Base-by-base conservation (phyloP, 30 jellyfish, hydroid and myxozoan genomes). In the Rhopilema esculentum region DNA sequence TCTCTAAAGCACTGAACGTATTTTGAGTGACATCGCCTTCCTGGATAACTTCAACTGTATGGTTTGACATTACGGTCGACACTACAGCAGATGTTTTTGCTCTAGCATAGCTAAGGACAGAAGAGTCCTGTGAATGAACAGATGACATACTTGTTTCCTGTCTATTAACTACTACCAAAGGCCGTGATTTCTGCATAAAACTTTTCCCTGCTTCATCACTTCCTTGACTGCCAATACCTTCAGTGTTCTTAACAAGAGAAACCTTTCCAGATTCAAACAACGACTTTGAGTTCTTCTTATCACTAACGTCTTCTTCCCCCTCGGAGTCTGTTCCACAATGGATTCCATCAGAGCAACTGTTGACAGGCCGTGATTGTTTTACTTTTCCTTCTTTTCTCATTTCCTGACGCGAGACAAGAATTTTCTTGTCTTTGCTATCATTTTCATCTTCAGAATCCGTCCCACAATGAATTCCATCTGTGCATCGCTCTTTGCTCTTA, bases 241-340 rank as follows among this genome's bases (percentile, higher is more conserved):
- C 12, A 6, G 57, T 40, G 57, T 12, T 40, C 6, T 2, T 40
- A 40, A 12, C 57, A 12, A 6, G 9, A 40, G 57, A 40, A 40
- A 40, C 57, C 57, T 6, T 12, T 40, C 9, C 12, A 40, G 57
- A 40, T 40, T 6, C 57, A 40, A 12, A 40, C 57, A 12, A 40
- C 12, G 57, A 40, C 12, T 40, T n/a, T n/a, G n/a, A 12, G 57
- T 6, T 6, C 24, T 33, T 40, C 22, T 17, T 27, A 9, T 26
- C 31, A 20, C 29, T 20, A 31, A 20, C 68, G 50, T 49, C 63
- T 20, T 73, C 84, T 28, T 89, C 97, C 1, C 75, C 92, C 75
- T 89, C 97, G 33, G 90, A 83, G 73, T 89, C 97, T 16, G 97
- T 89, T 19, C 97, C 97, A 65, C 97, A 89, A 50, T 89, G 97